Base-by-base conservation (phyloP, 2,888 invertebrate species). In the Anodontia alba region DNA sequence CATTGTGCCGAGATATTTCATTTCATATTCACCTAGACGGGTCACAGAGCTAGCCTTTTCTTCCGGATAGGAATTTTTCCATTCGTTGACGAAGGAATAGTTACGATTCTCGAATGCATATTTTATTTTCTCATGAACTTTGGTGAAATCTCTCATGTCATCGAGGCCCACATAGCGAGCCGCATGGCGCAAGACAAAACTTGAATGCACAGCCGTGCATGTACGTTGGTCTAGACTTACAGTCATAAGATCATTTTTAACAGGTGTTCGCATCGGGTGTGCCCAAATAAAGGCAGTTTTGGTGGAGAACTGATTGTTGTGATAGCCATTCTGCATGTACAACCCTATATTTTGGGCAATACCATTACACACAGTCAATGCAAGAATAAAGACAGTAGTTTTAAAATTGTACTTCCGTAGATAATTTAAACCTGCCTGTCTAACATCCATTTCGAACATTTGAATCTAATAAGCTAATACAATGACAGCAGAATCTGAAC, bases 21-120 rank as follows among this genome's bases (percentile, higher is more conserved):
- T 86, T 81, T 92, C 92, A 8, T 79, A 66, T 74, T 86, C 80
- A 3, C 92, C 92, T 0, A 89, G 51, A 23, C 73, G 80, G 17
- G 88, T 79, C n/a, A 92, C 71, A 20, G 86, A 73, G 73, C 92
- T 91, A 7, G 90, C 91, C 74, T 91, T 86, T n/a, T 88, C 87
- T 36, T 83, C 80, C 10, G 87, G 87, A 80, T 93, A 92, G 1
- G 78, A 83, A 72, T 88, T 90, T 26, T 42, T 76, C 92, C 92
- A 92, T 0, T 76, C 71, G 42, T 87, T 80, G 0, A 92, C 49
- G 57, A 81, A 80, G 43, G 84, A 67, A 67, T 80, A 87, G 12
- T 57, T 69, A 33, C 79, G 70, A 20, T 80, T 76, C n/a, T 77
- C 74, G 33, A 86, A 72, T 26, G 81, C 81, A 17, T 46, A 71